These are phyloP conservation scores for Sparus aurata DNA, from an alignment of 2,797 vertebrate species.

Conservation along the genomic window DNA sequence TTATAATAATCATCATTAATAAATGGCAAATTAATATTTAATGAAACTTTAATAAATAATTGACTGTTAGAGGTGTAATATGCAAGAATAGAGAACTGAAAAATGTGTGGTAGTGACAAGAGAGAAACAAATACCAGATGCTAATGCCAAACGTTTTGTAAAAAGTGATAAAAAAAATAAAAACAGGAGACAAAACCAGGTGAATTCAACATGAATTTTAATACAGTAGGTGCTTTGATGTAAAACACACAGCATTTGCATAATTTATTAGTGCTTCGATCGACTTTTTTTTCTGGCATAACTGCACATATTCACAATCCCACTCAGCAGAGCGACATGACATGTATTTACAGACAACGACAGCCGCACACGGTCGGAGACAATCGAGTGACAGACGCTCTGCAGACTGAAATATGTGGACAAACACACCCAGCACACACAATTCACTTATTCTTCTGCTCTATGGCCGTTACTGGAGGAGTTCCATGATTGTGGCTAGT, in stretches of 20 bases:
- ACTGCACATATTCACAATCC: slow-evolving; percentile 59
- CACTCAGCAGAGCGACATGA: slow-evolving; percentile 60
- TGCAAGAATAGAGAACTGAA: no score
- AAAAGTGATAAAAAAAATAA: neutral
- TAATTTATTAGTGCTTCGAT: slow-evolving; percentile 70
- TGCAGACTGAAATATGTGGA: slow-evolving; percentile 33
- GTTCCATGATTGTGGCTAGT: slow-evolving; percentile 64
- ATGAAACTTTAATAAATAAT: no score
- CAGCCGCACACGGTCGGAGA: slow-evolving; percentile 35
- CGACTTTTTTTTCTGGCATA: slow-evolving; percentile 39
- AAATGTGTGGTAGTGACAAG: no score
- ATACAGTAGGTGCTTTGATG: slow-evolving; percentile 57
- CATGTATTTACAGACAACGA: slow-evolving; percentile 69
- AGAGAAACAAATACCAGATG: no score
- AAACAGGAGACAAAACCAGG: neutral
- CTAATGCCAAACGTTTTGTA: neutral
- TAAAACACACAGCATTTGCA: slow-evolving; percentile 70
- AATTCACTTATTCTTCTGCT: slow-evolving; percentile 33
- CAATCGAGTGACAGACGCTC: slow-evolving; percentile 11
- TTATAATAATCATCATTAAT: no score
- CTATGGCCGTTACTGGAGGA: slow-evolving; percentile 20
- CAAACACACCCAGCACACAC: slow-evolving; percentile 39
- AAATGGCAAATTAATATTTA: no score
- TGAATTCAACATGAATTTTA: slow-evolving; percentile 72
- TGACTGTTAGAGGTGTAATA: no score